phyloP scores from a whole-genome alignment of 2,113 vertebrate genomes.

The Ptilorrhoa leucosticta region DNA sequence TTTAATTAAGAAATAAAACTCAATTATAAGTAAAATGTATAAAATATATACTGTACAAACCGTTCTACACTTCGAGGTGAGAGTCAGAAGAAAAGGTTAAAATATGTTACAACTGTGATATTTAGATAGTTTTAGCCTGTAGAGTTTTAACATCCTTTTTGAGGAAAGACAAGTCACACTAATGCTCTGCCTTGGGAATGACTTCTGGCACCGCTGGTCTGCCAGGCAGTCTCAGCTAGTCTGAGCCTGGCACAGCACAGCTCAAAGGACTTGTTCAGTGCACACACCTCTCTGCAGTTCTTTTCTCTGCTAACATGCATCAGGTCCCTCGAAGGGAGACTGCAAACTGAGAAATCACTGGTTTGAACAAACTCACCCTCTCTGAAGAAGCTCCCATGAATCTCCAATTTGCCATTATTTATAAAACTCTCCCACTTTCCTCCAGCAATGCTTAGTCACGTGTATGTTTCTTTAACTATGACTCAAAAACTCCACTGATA shows the following conservation, averaged over 20 bases:
- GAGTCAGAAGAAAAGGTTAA: background rate
- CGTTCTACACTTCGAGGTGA: background rate
- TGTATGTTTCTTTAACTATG: background rate
- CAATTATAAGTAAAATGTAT: background rate
- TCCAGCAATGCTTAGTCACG: background rate
- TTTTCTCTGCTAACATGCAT: accelerated
- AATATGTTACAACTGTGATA: background rate
- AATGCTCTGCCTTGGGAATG: background rate
- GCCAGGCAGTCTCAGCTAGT: background rate
- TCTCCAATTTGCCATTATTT: background rate
- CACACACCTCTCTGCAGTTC: background rate
- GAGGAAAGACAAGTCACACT: background rate
- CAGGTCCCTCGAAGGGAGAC: background rate
- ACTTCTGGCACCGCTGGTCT: accelerated
- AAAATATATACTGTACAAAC: background rate
- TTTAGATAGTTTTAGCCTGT: background rate
- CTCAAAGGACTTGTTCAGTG: background rate
- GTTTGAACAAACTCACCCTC: background rate
- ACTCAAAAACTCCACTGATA: background rate
- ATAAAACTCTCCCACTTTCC: background rate
- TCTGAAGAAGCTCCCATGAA: background rate
- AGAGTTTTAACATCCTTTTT: background rate
- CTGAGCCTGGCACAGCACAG: accelerated
- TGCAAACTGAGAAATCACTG: background rate
- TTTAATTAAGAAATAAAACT: background rate